These are phyloP conservation scores for Camptogramma bilineatum DNA, from an alignment of 2,888 invertebrate genomes.

Conservation along the genomic window DNA sequence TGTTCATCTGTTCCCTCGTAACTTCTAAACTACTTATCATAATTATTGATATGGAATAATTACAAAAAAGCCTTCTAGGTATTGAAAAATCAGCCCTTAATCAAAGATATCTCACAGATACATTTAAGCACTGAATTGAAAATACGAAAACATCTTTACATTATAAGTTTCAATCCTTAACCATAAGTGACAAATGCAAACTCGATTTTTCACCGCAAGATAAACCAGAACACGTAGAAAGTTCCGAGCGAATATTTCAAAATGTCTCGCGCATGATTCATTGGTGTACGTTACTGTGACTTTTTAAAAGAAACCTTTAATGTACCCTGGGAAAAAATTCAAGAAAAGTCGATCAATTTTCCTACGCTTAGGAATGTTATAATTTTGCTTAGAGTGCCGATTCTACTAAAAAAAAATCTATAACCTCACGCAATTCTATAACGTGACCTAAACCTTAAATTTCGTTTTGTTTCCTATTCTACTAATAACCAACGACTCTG, in stretches of 20 bases:
- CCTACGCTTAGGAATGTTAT: no score
- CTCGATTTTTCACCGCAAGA: conserved; percentile 34
- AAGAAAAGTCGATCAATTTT: no score
- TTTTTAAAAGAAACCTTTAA: conserved; percentile 50
- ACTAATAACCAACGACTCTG: no score
- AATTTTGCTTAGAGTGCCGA: no score
- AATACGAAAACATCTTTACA: neutral
- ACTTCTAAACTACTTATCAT: no score
- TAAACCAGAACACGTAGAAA: conserved; percentile 37
- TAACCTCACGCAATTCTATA: no score
- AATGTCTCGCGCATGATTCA: conserved; percentile 55
- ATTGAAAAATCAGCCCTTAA: neutral
- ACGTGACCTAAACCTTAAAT: no score
- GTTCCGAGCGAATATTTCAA: conserved; percentile 40
- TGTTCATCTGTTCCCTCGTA: no score
- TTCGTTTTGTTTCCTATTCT: no score
- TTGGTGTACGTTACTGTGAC: conserved; percentile 52
- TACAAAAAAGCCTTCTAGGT: neutral
- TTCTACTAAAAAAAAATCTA: no score
- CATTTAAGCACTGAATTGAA: neutral
- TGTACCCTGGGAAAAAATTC: conserved; percentile 28
- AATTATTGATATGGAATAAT: no score
- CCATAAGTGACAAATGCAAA: conserved; percentile 22
- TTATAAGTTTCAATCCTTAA: neutral
- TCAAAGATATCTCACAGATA: neutral